A percentile compares a stretch with the other conserved stretches of the same genome.
Evolutionary conservation across 1,140 invertebrate species (phyloP).

Genomic region (Thaumetopoea pityocampa): DNA sequence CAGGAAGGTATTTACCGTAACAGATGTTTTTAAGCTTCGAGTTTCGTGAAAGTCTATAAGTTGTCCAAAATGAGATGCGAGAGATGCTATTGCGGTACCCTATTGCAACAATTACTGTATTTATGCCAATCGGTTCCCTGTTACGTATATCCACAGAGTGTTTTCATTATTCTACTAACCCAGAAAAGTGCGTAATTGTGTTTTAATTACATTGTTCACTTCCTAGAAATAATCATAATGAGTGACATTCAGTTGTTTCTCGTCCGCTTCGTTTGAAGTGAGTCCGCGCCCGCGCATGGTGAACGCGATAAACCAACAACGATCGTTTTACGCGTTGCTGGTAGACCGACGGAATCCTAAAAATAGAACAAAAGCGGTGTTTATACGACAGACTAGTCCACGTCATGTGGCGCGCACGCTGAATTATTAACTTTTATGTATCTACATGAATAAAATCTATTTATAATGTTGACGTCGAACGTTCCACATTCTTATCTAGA

Average conservation of each 20-base stretch:
- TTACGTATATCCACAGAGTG: no score
- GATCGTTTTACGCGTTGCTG: conserved; percentile 20
- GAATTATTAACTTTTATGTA: conserved; percentile 45
- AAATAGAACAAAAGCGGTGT: conserved; percentile 27
- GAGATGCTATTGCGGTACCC: no score
- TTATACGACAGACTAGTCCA: conserved; percentile 27
- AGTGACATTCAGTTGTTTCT: conserved; percentile 7
- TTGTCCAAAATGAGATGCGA: no score
- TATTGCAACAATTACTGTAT: no score
- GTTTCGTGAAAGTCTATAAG: no score
- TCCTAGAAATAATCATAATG: no score
- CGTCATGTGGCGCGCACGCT: conserved; percentile 33
- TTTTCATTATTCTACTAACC: no score
- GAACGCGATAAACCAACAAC: conserved; percentile 20
- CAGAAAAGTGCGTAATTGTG: no score
- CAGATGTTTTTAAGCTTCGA: no score
- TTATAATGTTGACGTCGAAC: conserved; percentile 60
- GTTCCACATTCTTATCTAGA: conserved; percentile 64
- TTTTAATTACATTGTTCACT: no score
- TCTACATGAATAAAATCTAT: conserved; percentile 59
- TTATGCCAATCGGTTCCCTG: no score
- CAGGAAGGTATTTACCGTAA: no score
- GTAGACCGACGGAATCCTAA: conserved; percentile 17
- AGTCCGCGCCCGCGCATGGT: conserved; percentile 3
- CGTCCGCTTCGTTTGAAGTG: conserved; percentile 1